Evolutionary conservation across 2,113 vertebrate genomes (phyloP), one percentile per base, ranked within the genome.

Genomic region (Microcebus jonahi): DNA sequence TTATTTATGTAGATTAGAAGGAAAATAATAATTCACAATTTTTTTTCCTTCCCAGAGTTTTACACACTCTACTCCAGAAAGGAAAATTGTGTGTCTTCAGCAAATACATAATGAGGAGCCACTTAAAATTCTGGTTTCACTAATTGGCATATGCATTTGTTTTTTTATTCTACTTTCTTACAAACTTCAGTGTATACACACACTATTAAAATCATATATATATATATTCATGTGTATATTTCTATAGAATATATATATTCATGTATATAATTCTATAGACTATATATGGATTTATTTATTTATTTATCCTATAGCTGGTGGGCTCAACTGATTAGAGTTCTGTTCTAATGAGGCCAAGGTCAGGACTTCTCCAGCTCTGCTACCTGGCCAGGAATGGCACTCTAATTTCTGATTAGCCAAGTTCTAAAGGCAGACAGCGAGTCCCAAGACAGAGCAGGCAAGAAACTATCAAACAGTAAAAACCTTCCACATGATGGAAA

Each of bases 41-140:
- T 57, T 95, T 57, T 82, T 79, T 79, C 48, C 48, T 89, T 31
- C 39, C 48, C 42, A 91, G n/a, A 85, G 77, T 48, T 94, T 95
- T 91, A 65, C 18, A 57, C 17, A 68, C 7, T 90, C 20, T 86
- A 36, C 34, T 90, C 42, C 39, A 73, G 79, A 90, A 94, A 93
- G 27, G 59, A 93, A 93, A 95, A 75, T 75, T 57, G 50, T 86
- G 39, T 91, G n/a, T 70, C 55, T 55, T 80, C 86, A 87, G 90
- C 39, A 97, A 92, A 91, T 61, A 85, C 0, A 45, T 34, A 81
- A 88, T 68, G 50, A 91, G 34, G 6, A 96, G 3, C 23, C 50
- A 80, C 61, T 70, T 91, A 57, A 79, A 90, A 86, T 45, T 75
- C 68, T 75, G 10, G 29, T 57, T 53, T 73, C 90, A 87, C 68